phyloP scores from a whole-genome alignment of 2,113 vertebrate genomes.

The Gracilinanus agilis region DNA sequence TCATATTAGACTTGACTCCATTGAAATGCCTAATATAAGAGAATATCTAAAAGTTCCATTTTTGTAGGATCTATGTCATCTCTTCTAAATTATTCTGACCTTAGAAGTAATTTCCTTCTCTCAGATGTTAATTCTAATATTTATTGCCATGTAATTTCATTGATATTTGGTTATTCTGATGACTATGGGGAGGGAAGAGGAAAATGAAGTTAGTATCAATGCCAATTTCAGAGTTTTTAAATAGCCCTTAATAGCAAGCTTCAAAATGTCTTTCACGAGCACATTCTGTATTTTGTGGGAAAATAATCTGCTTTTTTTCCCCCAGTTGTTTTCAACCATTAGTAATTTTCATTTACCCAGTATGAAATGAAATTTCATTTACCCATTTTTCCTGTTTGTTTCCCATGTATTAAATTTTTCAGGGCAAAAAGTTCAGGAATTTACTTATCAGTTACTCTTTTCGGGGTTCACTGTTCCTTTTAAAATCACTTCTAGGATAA shows the following conservation, averaged over 20 bases:
- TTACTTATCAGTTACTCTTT: constrained; percentile 57
- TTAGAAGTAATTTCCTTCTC: constrained; percentile 53
- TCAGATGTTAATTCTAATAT: constrained; percentile 33
- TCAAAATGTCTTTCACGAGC: constrained; percentile 74
- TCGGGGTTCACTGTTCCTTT: constrained; percentile 54
- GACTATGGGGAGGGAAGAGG: constrained; percentile 37
- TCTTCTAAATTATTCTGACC: constrained; percentile 51
- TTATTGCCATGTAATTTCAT: constrained; percentile 1
- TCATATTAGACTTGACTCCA: neutral
- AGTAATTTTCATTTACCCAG: constrained; percentile 72
- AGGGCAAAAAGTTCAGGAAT: constrained; percentile 58
- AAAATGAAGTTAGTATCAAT: constrained; percentile 60
- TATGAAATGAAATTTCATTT: constrained; percentile 63
- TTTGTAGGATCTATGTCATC: neutral
- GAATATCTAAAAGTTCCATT: neutral
- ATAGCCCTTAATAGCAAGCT: constrained; percentile 41
- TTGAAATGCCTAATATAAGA: neutral
- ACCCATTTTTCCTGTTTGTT: constrained; percentile 26
- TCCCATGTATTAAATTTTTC: constrained; percentile 54
- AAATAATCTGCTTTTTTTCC: constrained; percentile 51
- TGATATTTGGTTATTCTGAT: constrained; percentile 60
- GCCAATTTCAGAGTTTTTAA: constrained; percentile 68
- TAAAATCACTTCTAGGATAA: constrained; percentile 53
- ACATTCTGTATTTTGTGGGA: constrained; percentile 72
- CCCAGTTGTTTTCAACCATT: constrained; percentile 71